A percentile compares a stretch with the other conserved stretches of the same genome.
Conservation (phyloP, 2,888 invertebrate species). For the Philopedon plagiatum region DNA sequence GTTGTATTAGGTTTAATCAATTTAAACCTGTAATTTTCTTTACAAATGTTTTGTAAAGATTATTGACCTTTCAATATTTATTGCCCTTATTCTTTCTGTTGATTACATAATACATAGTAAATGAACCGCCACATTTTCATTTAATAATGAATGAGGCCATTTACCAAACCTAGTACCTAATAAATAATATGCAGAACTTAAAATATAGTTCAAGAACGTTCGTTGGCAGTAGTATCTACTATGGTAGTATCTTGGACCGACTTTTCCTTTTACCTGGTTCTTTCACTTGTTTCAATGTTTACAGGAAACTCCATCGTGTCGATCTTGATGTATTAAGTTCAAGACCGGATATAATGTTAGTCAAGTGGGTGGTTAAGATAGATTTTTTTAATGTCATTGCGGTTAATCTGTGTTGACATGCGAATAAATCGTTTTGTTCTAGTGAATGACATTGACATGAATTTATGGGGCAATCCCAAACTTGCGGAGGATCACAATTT, state of each 20-base stretch:
- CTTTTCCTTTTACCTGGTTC: slow-evolving; percentile 27
- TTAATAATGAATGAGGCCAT: too few relatives aligned
- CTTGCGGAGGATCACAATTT: background rate
- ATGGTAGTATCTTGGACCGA: too few relatives aligned
- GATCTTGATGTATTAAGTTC: slow-evolving; percentile 38
- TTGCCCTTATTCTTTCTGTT: too few relatives aligned
- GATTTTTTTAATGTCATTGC: background rate
- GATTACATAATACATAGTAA: too few relatives aligned
- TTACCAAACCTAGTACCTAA: too few relatives aligned
- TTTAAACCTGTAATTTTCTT: too few relatives aligned
- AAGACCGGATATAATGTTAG: slow-evolving; percentile 19
- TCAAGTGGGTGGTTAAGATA: slow-evolving; percentile 11
- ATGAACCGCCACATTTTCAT: too few relatives aligned
- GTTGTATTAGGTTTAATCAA: too few relatives aligned
- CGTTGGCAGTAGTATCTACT: slow-evolving; percentile 29
- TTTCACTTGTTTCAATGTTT: slow-evolving; percentile 37
- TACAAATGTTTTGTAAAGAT: too few relatives aligned
- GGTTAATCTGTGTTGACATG: slow-evolving; percentile 2
- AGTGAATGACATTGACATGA: background rate
- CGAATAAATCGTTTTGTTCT: background rate
- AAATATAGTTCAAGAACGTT: slow-evolving; percentile 37
- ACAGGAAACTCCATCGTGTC: slow-evolving; percentile 29
- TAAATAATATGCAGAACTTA: too few relatives aligned
- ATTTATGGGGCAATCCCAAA: background rate
- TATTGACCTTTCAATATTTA: too few relatives aligned